Percentiles rank a stretch among this genome's conserved stretches.
Conservation (phyloP, 2,113 vertebrate genomes). For the Pterocles burchelli region DNA sequence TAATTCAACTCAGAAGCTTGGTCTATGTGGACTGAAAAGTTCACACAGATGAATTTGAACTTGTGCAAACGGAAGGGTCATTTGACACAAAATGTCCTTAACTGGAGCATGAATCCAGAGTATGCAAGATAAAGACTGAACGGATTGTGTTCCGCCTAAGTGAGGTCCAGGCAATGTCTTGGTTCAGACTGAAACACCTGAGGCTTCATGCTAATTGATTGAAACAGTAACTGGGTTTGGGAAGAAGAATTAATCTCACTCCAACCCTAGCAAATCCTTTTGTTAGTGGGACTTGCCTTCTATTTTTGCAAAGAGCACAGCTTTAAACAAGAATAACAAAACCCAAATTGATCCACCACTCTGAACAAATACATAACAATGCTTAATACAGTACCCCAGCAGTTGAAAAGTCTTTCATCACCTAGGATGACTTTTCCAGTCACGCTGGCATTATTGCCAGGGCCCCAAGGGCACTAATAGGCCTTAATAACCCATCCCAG, state of each 20-base stretch:
- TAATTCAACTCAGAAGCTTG: neutral
- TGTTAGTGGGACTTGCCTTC: neutral
- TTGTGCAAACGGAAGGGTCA: neutral
- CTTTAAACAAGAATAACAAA: neutral
- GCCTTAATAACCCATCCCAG: neutral
- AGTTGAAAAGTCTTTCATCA: neutral
- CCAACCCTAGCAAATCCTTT: neutral
- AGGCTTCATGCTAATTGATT: neutral
- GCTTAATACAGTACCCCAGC: neutral
- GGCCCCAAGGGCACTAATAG: too few species aligned
- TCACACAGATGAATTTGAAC: neutral
- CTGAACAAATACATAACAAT: neutral
- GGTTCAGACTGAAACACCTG: neutral
- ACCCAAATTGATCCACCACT: neutral
- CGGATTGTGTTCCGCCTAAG: neutral
- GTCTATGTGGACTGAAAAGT: accelerated
- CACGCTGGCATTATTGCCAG: neutral
- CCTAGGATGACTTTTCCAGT: neutral
- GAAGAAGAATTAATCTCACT: neutral
- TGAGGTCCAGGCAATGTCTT: neutral
- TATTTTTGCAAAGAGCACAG: neutral
- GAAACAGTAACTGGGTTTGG: neutral
- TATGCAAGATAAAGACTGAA: neutral
- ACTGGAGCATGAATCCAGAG: neutral
- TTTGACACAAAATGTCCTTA: neutral